phyloP scores from a whole-genome alignment of 2,113 vertebrate genomes.

The Geococcyx californianus region DNA sequence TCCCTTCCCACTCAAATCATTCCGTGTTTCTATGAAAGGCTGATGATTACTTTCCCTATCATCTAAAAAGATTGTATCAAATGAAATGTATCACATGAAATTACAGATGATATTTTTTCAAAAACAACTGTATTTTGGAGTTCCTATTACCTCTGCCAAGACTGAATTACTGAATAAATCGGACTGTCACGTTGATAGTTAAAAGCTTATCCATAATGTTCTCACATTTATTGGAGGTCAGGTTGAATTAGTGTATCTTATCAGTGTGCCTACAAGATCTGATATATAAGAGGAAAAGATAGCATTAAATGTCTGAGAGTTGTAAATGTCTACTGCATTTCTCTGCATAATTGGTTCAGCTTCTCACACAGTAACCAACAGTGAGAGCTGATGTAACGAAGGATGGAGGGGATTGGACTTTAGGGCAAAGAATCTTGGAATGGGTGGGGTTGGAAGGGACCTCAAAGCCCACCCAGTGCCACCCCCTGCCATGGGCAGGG shows the following conservation, averaged over 20 bases:
- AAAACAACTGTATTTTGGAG: neutral
- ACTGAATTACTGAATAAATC: conserved; percentile 28
- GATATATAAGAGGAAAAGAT: neutral
- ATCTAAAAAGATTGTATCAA: neutral
- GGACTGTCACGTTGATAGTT: neutral
- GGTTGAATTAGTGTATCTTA: neutral
- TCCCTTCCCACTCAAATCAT: too few species aligned
- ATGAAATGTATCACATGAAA: neutral
- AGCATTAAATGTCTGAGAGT: conserved; percentile 17
- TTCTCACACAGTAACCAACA: neutral
- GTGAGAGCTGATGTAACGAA: neutral
- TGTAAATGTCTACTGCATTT: neutral
- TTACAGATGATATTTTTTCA: neutral
- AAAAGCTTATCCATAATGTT: neutral
- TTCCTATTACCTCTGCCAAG: neutral
- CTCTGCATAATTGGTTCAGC: neutral
- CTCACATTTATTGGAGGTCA: neutral
- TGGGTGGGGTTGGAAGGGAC: too few species aligned
- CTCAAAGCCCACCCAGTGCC: too few species aligned
- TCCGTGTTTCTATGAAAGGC: neutral
- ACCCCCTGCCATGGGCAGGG: too few species aligned
- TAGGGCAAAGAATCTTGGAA: neutral
- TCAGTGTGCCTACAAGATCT: neutral
- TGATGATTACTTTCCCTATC: neutral
- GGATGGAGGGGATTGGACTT: neutral